These are phyloP conservation scores for Cyaniris semiargus DNA, from an alignment of 2,888 invertebrate genomes.

Conservation along the genomic window DNA sequence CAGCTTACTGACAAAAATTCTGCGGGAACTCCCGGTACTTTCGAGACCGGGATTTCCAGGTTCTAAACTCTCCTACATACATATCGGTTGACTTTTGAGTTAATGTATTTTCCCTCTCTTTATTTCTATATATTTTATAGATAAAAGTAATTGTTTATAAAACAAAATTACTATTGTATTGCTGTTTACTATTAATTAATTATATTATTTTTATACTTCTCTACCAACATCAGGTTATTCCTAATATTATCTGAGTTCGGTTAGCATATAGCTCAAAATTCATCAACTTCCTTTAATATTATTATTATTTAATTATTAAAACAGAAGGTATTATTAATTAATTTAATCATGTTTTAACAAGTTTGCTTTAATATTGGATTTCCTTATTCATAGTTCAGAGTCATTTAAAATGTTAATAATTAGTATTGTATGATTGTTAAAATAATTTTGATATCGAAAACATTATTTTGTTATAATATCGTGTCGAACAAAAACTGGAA, in stretches of 20 bases:
- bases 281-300: neutral
- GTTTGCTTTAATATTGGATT: neutral
- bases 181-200: no score
- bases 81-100: no score
- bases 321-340: neutral
- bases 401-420: neutral
- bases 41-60: no score
- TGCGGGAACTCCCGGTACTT: no score
- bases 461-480: neutral
- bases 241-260: neutral
- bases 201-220: no score
- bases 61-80: no score
- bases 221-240: no score
- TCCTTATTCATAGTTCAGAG: neutral
- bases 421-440: neutral
- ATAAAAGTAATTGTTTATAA: no score
- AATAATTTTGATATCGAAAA: neutral
- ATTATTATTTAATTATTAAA: neutral
- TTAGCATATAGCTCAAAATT: neutral
- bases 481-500: slow-evolving; percentile 1
- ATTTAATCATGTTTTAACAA: neutral
- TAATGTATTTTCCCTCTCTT: no score
- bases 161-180: no score
- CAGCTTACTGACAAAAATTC: no score
- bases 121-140: no score